Evolutionary conservation across 2,797 vertebrate species (phyloP).

Genomic region (Tenualosa thibaudeaui): DNA sequence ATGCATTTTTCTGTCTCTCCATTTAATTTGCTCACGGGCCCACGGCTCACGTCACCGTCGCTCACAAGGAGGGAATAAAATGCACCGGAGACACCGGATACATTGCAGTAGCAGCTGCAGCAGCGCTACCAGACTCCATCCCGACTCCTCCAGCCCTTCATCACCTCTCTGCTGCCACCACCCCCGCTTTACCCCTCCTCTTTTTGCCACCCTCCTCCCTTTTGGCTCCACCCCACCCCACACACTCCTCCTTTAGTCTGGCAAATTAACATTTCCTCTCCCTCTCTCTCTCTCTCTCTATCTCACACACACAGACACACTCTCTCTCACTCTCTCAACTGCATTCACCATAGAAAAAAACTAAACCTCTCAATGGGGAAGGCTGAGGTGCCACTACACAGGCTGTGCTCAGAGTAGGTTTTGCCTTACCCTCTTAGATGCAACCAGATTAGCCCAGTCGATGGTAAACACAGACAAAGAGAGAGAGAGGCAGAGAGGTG

Average conservation of each 20-base stretch:
- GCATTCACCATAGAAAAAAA: neutral
- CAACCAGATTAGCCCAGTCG: neutral
- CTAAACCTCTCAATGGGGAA: neutral
- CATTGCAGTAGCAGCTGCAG: slow-evolving; percentile 21
- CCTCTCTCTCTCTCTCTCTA: neutral
- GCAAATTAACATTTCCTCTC: slow-evolving; percentile 68
- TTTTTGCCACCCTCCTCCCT: slow-evolving; percentile 30
- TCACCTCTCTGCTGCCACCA: slow-evolving; percentile 26
- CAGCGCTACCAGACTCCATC: slow-evolving; percentile 32
- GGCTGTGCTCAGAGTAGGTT: neutral
- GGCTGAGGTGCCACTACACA: neutral
- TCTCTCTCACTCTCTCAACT: neutral
- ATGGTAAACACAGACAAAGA: slow-evolving; percentile 2
- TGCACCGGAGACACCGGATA: slow-evolving; percentile 66
- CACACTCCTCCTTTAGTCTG: slow-evolving; percentile 48
- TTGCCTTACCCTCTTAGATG: neutral
- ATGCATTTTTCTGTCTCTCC: slow-evolving; percentile 81
- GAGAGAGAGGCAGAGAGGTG: neutral
- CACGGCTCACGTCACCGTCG: slow-evolving; percentile 60
- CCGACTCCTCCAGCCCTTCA: slow-evolving; percentile 53
- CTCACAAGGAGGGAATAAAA: slow-evolving; percentile 44
- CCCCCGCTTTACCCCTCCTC: slow-evolving; percentile 17
- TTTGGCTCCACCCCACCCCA: slow-evolving; percentile 47
- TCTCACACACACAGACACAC: neutral
- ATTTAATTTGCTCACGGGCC: slow-evolving; percentile 76